A percentile compares a stretch with the other conserved stretches of the same genome.
Conservation (phyloP, 2,797 vertebrate species). For the Merluccius polli region DNA sequence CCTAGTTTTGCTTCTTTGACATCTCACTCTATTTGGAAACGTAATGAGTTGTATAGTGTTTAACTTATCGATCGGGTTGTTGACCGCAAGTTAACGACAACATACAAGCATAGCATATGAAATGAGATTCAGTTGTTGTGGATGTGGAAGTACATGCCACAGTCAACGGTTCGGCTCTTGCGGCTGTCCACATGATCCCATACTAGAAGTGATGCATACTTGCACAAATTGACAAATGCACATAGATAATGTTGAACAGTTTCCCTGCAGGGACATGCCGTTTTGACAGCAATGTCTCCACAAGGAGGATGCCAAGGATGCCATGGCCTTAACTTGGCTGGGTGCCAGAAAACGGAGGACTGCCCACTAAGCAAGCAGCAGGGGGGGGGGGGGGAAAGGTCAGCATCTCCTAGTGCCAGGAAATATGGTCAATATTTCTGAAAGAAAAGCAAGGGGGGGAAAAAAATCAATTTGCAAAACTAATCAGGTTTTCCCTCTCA, state of each 20-base stretch:
- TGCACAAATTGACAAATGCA: not conserved
- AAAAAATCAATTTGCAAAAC: not conserved
- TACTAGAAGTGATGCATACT: not conserved
- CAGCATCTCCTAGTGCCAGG: not conserved
- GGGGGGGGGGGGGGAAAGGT: not conserved
- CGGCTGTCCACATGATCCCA: no score
- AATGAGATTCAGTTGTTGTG: no score
- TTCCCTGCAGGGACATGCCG: no score
- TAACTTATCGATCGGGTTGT: not conserved
- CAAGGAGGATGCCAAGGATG: not conserved
- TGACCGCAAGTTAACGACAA: no score
- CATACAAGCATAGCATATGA: no score
- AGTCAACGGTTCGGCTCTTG: not conserved
- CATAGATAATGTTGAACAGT: not conserved
- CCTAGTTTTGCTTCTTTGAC: no score
- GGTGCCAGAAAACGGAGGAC: slow-evolving; percentile 59
- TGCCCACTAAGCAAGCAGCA: slow-evolving; percentile 52
- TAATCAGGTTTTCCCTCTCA: slow-evolving; percentile 1
- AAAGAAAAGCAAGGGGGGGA: slow-evolving; percentile 50
- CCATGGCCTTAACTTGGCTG: not conserved
- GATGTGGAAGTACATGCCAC: not conserved
- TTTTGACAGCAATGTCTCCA: slow-evolving; percentile 33
- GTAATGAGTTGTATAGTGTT: not conserved
- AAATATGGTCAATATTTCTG: slow-evolving; percentile 2
- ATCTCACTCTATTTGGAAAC: no score